Evolutionary conservation across 2,888 invertebrate genomes (phyloP), one percentile per base, ranked within the genome.

Genomic region (Crossocerus cetratus): DNA sequence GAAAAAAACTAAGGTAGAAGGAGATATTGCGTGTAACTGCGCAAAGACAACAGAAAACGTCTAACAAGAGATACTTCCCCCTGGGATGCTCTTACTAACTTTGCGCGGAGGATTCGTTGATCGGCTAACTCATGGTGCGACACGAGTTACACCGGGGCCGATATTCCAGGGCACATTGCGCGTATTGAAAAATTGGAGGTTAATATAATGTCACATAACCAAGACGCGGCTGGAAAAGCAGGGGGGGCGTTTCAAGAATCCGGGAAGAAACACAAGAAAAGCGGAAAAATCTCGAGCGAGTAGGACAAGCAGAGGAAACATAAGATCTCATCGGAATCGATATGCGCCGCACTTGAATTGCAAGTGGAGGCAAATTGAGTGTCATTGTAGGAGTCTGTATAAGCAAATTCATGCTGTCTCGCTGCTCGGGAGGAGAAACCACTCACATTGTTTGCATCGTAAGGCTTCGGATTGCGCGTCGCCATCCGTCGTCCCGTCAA

Each of bases 381-480:
- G 32, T 32, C 32, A 32, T 32, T 32, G 5, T 32, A 5, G 32
- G 32, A 32, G 32, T 32, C 5, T 32, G 32, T 11, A 32, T 32
- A 32, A 32, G 63, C 43, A 66, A 58, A 49, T 49, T 72, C 73
- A 23, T 66, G 65, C 71, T 61, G 59, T 72, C 65, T 70, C 72
- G 68, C 65, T 72, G 63, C 65, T 66, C 79, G 72, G 72, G 69
- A 67, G 13, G 14, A 16, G 63, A 77, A 72, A 73, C 56, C 88
- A 91, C 91, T 91, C 88, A 91, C 91, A 86, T 91, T 91, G 82
- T 91, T 90, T 82, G 88, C 88, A 83, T 91, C 91, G 84, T 91
- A 91, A 66, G 91, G 91, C 81, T 91, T 91, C 76, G 88, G 86
- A 78, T 86, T 86, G 82, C 84, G 88, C 69, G 89, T 81, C 73